These are phyloP conservation scores for Contarinia nasturtii DNA, from an alignment of 1,140 invertebrate species.

Conservation along the genomic window DNA sequence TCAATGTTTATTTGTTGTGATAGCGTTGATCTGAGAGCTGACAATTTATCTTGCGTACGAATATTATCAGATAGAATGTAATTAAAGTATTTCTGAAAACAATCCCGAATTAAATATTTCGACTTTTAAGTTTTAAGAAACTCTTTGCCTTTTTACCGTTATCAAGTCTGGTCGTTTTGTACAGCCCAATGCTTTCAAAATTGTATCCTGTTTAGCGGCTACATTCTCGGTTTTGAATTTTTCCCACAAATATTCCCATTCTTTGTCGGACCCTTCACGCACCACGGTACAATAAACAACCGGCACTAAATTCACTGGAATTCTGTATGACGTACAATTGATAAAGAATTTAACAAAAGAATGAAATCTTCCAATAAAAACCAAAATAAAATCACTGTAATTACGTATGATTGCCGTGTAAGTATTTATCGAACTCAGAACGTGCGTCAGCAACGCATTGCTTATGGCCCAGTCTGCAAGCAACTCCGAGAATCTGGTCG, in stretches of 20 bases:
- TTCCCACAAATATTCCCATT: slow-evolving; percentile 31
- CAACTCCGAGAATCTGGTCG: slow-evolving; percentile 25
- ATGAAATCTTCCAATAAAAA: not conserved
- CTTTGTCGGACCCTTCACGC: slow-evolving; percentile 22
- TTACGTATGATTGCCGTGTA: not conserved
- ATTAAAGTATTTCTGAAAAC: slow-evolving; percentile 14
- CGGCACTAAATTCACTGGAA: slow-evolving; percentile 31
- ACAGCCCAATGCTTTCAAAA: slow-evolving; percentile 37
- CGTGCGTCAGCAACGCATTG: slow-evolving; percentile 25
- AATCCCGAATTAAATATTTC: not conserved
- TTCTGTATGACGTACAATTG: slow-evolving; percentile 18
- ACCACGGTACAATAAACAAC: slow-evolving; percentile 36
- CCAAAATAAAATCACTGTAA: not conserved
- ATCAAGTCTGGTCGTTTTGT: slow-evolving; percentile 24
- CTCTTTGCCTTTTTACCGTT: slow-evolving; percentile 17
- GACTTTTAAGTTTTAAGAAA: not conserved
- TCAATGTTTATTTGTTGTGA: slow-evolving; percentile 23
- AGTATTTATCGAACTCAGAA: slow-evolving; percentile 11
- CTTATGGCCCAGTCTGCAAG: slow-evolving; percentile 26
- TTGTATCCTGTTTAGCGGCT: slow-evolving; percentile 30
- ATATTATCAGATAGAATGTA: slow-evolving; percentile 18
- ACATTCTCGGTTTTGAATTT: slow-evolving; percentile 26
- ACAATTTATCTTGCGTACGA: slow-evolving; percentile 20
- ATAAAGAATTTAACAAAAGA: not conserved
- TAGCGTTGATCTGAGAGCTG: slow-evolving; percentile 4